Percentiles rank a stretch among this genome's conserved stretches.
Evolutionary conservation across 2,888 invertebrate genomes (phyloP).

Genomic region (Oxycera nigricornis): DNA sequence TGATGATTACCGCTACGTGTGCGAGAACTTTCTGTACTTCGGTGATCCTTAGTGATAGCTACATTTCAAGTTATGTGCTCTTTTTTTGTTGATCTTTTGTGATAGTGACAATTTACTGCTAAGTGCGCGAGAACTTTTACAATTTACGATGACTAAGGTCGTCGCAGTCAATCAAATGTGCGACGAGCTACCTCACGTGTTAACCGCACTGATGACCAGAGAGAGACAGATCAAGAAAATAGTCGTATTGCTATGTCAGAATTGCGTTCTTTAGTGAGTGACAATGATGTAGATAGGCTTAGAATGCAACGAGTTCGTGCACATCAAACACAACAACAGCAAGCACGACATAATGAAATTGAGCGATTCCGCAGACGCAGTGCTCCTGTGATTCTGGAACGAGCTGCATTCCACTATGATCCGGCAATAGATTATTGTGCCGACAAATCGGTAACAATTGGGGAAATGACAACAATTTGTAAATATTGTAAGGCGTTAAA

Average conservation of each 20-base stretch:
- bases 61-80: no score
- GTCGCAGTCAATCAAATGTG: background rate
- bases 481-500: constrained; percentile 40
- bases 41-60: no score
- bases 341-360: constrained; percentile 42
- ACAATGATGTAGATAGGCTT: constrained; percentile 38
- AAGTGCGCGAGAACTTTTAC: background rate
- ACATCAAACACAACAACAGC: constrained; percentile 45
- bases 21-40: no score
- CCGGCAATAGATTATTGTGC: no score
- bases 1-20: no score
- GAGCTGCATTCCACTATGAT: background rate
- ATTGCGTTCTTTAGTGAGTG: constrained; percentile 2
- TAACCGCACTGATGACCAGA: background rate
- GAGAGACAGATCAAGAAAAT: background rate
- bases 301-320: constrained; percentile 45
- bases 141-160: background rate
- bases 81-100: background rate
- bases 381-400: background rate
- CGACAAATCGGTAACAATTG: background rate
- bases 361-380: background rate
- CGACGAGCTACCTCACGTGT: no score
- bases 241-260: constrained; percentile 3
- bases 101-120: background rate
- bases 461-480: constrained; percentile 1